Base-by-base conservation (phyloP, 2,113 vertebrate species). In the Saccopteryx leptura region DNA sequence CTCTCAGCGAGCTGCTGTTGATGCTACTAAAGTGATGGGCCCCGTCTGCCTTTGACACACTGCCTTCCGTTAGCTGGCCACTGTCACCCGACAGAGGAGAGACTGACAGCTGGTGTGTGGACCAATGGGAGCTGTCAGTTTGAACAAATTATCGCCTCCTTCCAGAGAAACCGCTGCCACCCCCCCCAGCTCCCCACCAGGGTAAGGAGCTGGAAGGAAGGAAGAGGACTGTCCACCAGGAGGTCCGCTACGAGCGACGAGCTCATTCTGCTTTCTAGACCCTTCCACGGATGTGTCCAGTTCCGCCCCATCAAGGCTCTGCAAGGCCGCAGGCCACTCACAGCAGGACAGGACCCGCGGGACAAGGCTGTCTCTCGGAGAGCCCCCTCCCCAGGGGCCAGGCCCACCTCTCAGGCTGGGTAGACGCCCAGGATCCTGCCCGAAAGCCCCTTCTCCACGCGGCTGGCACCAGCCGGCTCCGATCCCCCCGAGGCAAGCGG, bases 1-100 rank as follows among this genome's bases (percentile, higher is more conserved):
- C 12, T n/a, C 88, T 7, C 1, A 0, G 69, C 0, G 0, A 7
- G 48, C 1, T 2, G 9, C 61, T 5, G 1, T 2, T 3, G 3
- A 14, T 12, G 2, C 52, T 7, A 1, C 54, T 5, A 28, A 31
- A 0, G 0, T 1, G 18, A 19, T 1, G 0, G 5, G 63, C 9
- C 10, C 15, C 9, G 23, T 13, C 23, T 3, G 11, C 58, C 60
- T 18, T 1, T 31, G 9, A 15, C 0, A 2, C n/a, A 4, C 23
- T 1, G 26, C 33, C 65, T 28, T 10, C 85, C 0, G 2, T 11
- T 9, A 21, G 63, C 0, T 8, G 26, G n/a, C 19, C 6, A 6
- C 21, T 8, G 3, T 12, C 2, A 7, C n/a, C 14, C 2, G 18
- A 52, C 1, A 1, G 78, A 33, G 10, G 9, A 1, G 33, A 9